Evolutionary conservation across 1,140 invertebrate species (phyloP).

Genomic region (Hylaeus volcanicus): DNA sequence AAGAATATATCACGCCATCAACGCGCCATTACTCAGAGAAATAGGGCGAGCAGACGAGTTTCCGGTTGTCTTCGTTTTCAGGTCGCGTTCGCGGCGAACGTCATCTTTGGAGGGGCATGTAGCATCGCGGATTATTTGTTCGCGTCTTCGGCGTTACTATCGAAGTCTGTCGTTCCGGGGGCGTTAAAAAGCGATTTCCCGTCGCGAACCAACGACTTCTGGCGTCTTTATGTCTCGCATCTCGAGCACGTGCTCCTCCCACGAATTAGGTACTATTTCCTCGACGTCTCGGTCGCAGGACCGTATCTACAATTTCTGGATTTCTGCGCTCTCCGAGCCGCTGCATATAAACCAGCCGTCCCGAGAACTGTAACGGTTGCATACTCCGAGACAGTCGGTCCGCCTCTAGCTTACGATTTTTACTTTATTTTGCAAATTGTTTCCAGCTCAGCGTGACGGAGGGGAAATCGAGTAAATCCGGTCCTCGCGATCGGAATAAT

Average conservation of each 20-base stretch:
- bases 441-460: not conserved
- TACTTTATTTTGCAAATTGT: not conserved
- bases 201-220: not conserved
- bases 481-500: not conserved
- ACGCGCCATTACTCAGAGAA: constrained; percentile 29
- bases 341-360: too few species aligned
- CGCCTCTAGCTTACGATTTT: not conserved
- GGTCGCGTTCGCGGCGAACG: not conserved
- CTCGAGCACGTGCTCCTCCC: not conserved
- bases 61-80: constrained; percentile 21
- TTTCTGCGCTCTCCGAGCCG: too few species aligned
- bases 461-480: not conserved
- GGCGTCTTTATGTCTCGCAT: not conserved
- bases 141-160: not conserved
- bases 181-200: constrained; percentile 12
- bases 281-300: too few species aligned
- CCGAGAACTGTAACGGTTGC: too few species aligned
- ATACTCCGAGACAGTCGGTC: too few species aligned
- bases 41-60: constrained; percentile 15
- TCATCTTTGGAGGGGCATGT: not conserved
- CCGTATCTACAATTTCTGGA: too few species aligned
- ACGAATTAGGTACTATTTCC: not conserved
- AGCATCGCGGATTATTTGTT: constrained; percentile 8
- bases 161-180: not conserved
- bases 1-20: constrained; percentile 16